Base-by-base conservation (phyloP, 1,140 invertebrate species). In the Cecropterus lyciades region DNA sequence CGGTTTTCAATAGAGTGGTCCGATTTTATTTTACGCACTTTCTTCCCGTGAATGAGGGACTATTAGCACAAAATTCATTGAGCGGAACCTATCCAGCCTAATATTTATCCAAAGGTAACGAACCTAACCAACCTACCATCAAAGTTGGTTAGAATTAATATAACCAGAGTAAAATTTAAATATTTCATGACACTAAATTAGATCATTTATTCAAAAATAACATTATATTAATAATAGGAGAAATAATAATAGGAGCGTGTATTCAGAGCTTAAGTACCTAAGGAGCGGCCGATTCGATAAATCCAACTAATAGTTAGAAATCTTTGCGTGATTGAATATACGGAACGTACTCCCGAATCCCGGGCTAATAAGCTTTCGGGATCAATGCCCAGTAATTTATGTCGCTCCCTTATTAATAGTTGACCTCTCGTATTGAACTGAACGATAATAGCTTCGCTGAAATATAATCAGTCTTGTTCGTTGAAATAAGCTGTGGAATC, bases 331-430 rank as follows among this genome's bases (percentile, higher is more conserved):
- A 72, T 69, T 76, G 71, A 76, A 69, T 64, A 59, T 33, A 43
- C 48, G 53, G 59, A 53, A 53, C 57, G 59, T 65, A 57, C 42
- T 56, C 33, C 53, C 55, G 27, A 57, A 57, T 57, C 40, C 65
- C 33, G 43, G 57, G 48, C 73, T 79, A 76, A 79, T 79, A 79
- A 76, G 73, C 62, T 56, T 57, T 57, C 45, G 49, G 57, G 56
- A 70, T 72, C 71, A 76, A 79, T 76, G 60, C 45, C 63, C 33
- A 20, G 68, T 76, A 70, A 79, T 79, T 74, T 76, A 76, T 73
- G 71, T 72, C 60, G 37, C 59, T 60, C 70, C 24, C 45, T 53
- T 67, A 70, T 70, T 70, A 67, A 63, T 48, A 53, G 64, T 45
- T 45, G n/a, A 17, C 16, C 17, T 27, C 17, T 42, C 37, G 52